Base-by-base conservation (phyloP, 2,113 vertebrate genomes). In the Platanista minor region DNA sequence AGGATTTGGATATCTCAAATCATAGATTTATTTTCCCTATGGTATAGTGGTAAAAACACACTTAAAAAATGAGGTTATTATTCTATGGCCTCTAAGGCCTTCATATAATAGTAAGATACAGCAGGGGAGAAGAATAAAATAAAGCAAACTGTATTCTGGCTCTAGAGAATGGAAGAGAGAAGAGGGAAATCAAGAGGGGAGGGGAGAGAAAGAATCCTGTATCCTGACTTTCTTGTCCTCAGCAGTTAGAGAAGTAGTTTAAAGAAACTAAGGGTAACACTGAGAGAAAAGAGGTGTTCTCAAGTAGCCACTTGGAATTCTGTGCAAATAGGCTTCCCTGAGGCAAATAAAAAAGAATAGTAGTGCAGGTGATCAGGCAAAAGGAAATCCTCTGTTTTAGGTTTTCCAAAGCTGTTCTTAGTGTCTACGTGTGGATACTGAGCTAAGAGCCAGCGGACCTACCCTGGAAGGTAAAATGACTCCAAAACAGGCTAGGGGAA, bases 391-490 rank as follows among this genome's bases (percentile, higher is more conserved):
- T 67, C n/a, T 13, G 3, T 31, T 82, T 74, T 61, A 43, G 43
- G 20, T 62, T 67, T 87, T 31, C 13, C 43, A 85, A 64, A 57
- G 2, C 43, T n/a, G 10, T 66, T 8, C n/a, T 33, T 61, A 25
- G 6, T 69, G 2, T 62, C 25, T 57, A 6, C 33, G 7, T 52
- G 29, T 62, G 11, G n/a, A 62, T 69, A 18, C 33, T 54, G 57
- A 77, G 21, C 13, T 74, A 49, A 62, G 10, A 92, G 33, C 20
- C 41, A 86, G 31, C 21, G 5, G 43, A 17, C 4, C 29, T 36
- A 4, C 29, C 0, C 4, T 5, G 4, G 29, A 23, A 17, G 17
- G 4, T 54, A 8, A 72, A 52, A 43, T 36, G n/a, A 36, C 31
- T 72, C 13, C 23, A 64, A 87, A 77, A 87, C 18, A 67, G 43